Percentiles rank a stretch among this genome's conserved stretches.
phyloP scores from a whole-genome alignment of 2,797 vertebrate genomes.

The Melanotaenia trifasciata region DNA sequence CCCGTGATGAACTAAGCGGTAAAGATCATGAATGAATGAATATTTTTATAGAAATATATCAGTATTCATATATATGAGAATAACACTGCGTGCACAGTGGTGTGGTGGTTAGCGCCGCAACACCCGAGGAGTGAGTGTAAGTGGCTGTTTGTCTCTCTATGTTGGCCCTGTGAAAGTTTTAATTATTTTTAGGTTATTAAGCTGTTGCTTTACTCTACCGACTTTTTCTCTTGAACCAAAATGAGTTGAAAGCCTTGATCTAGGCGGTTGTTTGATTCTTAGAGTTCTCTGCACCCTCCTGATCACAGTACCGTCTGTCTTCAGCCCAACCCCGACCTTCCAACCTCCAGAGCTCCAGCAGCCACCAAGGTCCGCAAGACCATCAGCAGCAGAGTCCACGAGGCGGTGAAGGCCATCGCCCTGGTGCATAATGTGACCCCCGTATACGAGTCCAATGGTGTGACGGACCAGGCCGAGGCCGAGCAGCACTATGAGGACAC shows the following conservation, averaged over 20 bases:
- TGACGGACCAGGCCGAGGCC: constrained; percentile 96
- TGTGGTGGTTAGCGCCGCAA: no score
- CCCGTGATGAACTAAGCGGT: no score
- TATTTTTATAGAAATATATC: no score
- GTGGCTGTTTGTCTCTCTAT: no score
- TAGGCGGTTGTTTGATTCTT: background rate
- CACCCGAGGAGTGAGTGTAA: no score
- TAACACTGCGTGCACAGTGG: no score
- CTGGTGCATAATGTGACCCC: constrained; percentile 98
- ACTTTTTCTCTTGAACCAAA: no score
- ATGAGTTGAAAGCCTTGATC: no score
- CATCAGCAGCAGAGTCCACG: constrained; percentile 95
- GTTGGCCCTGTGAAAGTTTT: no score
- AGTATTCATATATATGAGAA: no score
- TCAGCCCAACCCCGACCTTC: constrained; percentile 90
- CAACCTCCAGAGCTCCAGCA: constrained; percentile 86
- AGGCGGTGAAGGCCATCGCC: constrained; percentile 96
- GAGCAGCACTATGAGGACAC: constrained; percentile 97
- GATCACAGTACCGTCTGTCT: constrained; percentile 3
- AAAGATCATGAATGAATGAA: no score
- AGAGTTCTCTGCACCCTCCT: background rate
- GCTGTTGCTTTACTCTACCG: no score
- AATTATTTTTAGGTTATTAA: background rate
- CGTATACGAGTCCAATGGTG: constrained; percentile 93
- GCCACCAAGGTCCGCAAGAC: constrained; percentile 96